Evolutionary conservation across 2,797 vertebrate genomes (phyloP).

Genomic region (Cynopterus sphinx): DNA sequence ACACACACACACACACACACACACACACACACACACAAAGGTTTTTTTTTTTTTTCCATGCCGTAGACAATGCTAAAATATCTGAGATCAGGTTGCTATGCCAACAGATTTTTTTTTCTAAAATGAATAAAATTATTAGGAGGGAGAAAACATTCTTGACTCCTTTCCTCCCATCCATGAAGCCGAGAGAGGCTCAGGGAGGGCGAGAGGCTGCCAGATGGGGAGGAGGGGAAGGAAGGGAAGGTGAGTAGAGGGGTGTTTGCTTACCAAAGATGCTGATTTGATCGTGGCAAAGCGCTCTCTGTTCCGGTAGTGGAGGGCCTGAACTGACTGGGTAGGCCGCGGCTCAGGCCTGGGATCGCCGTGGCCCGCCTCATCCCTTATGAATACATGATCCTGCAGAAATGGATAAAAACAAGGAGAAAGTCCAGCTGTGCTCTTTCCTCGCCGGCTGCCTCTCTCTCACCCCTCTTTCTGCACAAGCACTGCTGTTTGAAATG

Average conservation of each 20-base stretch:
- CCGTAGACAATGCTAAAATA: conserved; percentile 81
- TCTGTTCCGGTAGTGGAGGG: conserved; percentile 97
- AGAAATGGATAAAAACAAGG: conserved; percentile 90
- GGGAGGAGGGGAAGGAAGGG: conserved; percentile 79
- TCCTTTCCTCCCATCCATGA: conserved; percentile 78
- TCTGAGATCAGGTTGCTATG: conserved; percentile 94
- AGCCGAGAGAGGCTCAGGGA: conserved; percentile 81
- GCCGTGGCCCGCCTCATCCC: conserved; percentile 95
- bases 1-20: conserved; percentile 65
- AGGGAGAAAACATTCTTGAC: conserved; percentile 74
- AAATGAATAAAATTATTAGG: conserved; percentile 78
- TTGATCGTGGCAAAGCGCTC: conserved; percentile 99
- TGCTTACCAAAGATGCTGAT: conserved; percentile 98
- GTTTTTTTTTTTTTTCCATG: conserved; percentile 58
- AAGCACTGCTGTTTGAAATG: conserved; percentile 90
- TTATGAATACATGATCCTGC: conserved; percentile 97
- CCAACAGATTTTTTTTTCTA: conserved; percentile 90
- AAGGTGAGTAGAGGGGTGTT: conserved; percentile 80
- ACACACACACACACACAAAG: conserved; percentile 77
- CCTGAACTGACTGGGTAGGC: conserved; percentile 93
- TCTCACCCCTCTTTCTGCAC: conserved; percentile 89
- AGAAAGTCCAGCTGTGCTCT: conserved; percentile 90
- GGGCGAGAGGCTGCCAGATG: conserved; percentile 81
- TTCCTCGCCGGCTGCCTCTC: conserved; percentile 87
- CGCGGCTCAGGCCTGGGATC: conserved; percentile 94